These are phyloP conservation scores for Eubasilissa regina DNA, from an alignment of 1,140 invertebrate species.

Conservation along the genomic window DNA sequence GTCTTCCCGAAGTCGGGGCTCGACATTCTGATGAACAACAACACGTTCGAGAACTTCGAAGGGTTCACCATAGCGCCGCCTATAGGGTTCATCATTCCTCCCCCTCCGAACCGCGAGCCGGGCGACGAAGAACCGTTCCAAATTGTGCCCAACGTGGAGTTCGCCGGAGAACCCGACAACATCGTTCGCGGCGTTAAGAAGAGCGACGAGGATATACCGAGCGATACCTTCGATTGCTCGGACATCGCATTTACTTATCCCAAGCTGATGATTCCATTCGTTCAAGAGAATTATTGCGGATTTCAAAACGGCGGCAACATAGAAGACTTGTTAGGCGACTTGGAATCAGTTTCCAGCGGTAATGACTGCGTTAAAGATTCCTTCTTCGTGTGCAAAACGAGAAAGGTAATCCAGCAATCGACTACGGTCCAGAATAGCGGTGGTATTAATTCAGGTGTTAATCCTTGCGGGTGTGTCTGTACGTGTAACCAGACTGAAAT, in stretches of 20 bases:
- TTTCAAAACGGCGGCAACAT: conserved; percentile 70
- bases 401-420: conserved; percentile 66
- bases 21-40: conserved; percentile 59
- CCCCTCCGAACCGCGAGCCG: conserved; percentile 15
- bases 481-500: conserved; percentile 36
- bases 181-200: background rate
- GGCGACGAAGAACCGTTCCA: conserved; percentile 47
- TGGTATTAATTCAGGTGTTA: background rate
- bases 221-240: conserved; percentile 16
- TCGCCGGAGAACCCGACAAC: background rate
- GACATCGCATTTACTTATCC: background rate
- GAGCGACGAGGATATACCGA: conserved; percentile 1
- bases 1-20: conserved; percentile 55
- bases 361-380: conserved; percentile 63
- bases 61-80: conserved; percentile 49
- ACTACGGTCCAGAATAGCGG: conserved; percentile 48
- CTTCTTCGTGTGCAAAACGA: conserved; percentile 71
- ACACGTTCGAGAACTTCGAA: conserved; percentile 52
- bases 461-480: conserved; percentile 37
- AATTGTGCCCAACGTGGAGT: conserved; percentile 54
- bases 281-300: conserved; percentile 27
- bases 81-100: conserved; percentile 55
- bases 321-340: conserved; percentile 68
- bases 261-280: conserved; percentile 5
- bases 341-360: conserved; percentile 66